Percentiles rank a stretch among this genome's conserved stretches.
These are phyloP conservation scores for Nesoenas mayeri DNA, from an alignment of 2,113 vertebrate genomes.

Conservation along the genomic window DNA sequence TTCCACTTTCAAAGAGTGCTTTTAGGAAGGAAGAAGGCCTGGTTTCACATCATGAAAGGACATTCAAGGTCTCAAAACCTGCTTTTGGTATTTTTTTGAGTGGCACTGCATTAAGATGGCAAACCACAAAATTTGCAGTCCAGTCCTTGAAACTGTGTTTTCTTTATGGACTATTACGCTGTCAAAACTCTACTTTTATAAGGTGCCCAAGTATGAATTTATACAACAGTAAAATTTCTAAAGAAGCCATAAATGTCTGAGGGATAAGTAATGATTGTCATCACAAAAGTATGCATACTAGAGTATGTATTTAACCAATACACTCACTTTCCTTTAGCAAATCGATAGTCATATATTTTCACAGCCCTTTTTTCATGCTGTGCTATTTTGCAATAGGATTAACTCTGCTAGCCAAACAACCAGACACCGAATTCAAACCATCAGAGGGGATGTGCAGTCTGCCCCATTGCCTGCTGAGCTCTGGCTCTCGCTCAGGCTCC, in stretches of 20 bases:
- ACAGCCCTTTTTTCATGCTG: neutral
- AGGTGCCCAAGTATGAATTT: conserved; percentile 37
- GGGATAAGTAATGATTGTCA: neutral
- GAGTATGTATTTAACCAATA: neutral
- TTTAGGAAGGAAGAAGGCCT: conserved; percentile 1
- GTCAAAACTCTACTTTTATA: conserved; percentile 37
- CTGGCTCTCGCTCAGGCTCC: neutral
- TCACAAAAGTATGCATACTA: neutral
- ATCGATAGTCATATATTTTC: conserved; percentile 11
- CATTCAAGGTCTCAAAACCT: neutral
- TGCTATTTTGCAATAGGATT: neutral
- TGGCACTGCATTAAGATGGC: neutral
- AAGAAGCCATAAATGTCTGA: conserved; percentile 41
- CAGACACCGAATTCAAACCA: neutral
- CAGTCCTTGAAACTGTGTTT: neutral
- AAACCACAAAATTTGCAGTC: neutral
- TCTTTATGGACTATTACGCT: neutral
- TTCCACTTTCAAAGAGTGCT: neutral
- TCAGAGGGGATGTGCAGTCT: neutral
- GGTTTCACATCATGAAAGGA: neutral
- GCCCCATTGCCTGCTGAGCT: neutral
- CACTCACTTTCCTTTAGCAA: neutral
- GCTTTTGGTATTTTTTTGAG: neutral
- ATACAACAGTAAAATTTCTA: conserved; percentile 44
- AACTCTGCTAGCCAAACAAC: neutral